phyloP scores from a whole-genome alignment of 1,140 invertebrate species.

The Euwallacea similis region DNA sequence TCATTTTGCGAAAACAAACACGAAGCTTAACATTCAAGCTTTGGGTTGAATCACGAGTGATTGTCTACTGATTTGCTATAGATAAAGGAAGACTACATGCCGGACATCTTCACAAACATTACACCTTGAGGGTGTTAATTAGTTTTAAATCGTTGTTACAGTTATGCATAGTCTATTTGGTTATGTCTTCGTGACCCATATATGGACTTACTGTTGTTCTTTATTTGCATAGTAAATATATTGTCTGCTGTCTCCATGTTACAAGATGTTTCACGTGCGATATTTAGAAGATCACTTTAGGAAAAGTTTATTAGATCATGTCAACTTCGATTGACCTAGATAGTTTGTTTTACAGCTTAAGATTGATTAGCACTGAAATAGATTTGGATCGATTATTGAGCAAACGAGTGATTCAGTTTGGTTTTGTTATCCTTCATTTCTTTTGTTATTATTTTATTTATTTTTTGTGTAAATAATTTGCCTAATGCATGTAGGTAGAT shows the following conservation, averaged over 20 bases:
- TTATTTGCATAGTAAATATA: constrained; percentile 30
- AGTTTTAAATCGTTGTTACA: constrained; percentile 44
- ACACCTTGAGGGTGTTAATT: constrained; percentile 45
- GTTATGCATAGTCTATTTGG: constrained; percentile 41
- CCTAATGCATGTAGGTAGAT: no score
- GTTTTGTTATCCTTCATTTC: no score
- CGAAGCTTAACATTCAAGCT: neutral
- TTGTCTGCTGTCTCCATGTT: neutral
- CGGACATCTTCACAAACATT: constrained; percentile 42
- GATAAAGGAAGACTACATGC: constrained; percentile 35
- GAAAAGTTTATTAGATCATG: constrained; percentile 25
- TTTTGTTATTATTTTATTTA: no score
- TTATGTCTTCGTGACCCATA: constrained; percentile 31
- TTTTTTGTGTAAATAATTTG: no score
- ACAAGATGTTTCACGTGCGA: neutral
- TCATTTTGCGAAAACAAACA: constrained; percentile 21
- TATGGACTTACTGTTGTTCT: constrained; percentile 35
- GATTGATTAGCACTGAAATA: neutral
- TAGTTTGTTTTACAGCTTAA: neutral
- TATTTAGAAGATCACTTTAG: constrained; percentile 9
- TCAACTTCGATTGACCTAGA: neutral
- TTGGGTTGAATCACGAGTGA: constrained; percentile 1
- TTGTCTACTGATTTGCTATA: constrained; percentile 28
- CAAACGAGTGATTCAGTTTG: neutral
- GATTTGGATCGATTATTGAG: neutral